Conservation (phyloP, 2,797 vertebrate genomes). For the Anomalospiza imberbis region DNA sequence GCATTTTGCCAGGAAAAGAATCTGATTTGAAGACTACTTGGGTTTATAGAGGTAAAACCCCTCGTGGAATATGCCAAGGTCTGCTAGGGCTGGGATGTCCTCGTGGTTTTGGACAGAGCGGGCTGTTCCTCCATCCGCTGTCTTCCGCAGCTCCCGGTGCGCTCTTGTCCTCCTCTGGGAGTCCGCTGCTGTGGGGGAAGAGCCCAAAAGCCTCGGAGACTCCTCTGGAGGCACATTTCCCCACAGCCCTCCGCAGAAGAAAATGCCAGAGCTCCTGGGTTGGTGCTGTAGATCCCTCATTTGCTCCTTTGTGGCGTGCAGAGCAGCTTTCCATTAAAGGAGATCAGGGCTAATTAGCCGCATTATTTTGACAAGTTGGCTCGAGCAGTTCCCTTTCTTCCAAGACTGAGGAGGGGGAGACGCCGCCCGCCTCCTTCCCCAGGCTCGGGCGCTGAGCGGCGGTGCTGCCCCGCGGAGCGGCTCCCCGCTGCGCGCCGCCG, state of each 20-base stretch:
- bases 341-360: constrained; percentile 81
- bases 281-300: constrained; percentile 69
- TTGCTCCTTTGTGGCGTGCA: constrained; percentile 74
- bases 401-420: constrained; percentile 28
- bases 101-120: not conserved
- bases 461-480: not conserved
- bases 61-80: not conserved
- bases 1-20: not conserved
- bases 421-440: not conserved
- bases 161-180: not conserved
- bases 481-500: not conserved
- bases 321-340: constrained; percentile 78
- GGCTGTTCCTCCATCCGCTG: not conserved
- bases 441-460: not conserved
- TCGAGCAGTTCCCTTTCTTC: constrained; percentile 67
- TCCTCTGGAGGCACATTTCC: not conserved
- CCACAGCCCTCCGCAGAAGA: constrained; percentile 23
- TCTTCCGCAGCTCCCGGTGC: not conserved
- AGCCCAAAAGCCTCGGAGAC: not conserved
- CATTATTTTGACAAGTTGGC: constrained; percentile 83
- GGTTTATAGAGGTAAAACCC: not conserved
- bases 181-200: not conserved
- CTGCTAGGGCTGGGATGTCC: not conserved
- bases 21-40: not conserved
- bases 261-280: constrained; percentile 51